Evolutionary conservation across 2,797 vertebrate species (phyloP).

Genomic region (Galago senegalensis): DNA sequence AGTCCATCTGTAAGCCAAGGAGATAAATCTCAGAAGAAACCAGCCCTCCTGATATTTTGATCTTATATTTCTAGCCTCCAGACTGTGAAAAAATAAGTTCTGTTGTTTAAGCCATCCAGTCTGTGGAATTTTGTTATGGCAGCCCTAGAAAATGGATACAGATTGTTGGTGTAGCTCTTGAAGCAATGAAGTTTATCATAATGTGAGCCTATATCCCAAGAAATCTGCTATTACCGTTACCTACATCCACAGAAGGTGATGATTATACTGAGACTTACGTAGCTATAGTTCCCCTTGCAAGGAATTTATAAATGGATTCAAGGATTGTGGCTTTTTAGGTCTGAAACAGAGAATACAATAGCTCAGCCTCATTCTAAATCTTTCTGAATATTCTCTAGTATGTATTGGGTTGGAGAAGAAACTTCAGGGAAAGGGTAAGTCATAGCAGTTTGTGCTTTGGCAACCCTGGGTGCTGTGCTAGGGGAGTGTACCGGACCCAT

Average conservation of each 20-base stretch:
- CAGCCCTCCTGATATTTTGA: not conserved
- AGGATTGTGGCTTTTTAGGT: not conserved
- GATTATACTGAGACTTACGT: not conserved
- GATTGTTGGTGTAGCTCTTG: not conserved
- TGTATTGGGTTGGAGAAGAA: not conserved
- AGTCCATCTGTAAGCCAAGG: not conserved
- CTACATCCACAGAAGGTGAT: not conserved
- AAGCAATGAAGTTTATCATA: not conserved
- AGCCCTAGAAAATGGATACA: not conserved
- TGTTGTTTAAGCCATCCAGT: not conserved
- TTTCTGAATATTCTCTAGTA: not conserved
- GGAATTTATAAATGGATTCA: not conserved
- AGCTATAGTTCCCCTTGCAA: not conserved
- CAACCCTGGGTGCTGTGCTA: not conserved
- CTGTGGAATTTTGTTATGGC: not conserved
- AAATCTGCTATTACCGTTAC: not conserved
- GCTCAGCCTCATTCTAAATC: not conserved
- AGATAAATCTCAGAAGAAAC: not conserved
- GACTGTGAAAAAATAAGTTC: not conserved
- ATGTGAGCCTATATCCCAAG: not conserved
- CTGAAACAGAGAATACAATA: not conserved
- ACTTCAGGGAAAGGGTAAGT: not conserved
- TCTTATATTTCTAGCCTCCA: not conserved
- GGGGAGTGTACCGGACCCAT: not conserved
- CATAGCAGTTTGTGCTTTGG: not conserved